Conservation (phyloP, 2,113 vertebrate species). For the Malurus melanocephalus region DNA sequence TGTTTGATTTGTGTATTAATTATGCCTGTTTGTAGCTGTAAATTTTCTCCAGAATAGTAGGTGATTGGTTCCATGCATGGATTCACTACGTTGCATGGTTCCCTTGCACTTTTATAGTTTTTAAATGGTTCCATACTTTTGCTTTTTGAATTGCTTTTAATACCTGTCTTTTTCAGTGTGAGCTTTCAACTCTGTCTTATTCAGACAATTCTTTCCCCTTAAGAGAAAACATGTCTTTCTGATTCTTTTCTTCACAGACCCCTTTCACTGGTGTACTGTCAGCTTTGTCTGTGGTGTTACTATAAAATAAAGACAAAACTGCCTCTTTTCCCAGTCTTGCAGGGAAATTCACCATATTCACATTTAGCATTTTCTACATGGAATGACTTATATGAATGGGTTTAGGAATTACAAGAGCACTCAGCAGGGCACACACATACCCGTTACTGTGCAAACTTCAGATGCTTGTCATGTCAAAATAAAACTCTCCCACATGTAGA, state of each 20-base stretch:
- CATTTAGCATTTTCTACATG: background rate
- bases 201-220: background rate
- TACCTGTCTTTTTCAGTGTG: background rate
- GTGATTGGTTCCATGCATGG: background rate
- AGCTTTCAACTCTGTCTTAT: slow-evolving; percentile 18
- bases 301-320: background rate
- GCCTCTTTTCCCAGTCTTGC: background rate
- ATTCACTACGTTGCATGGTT: background rate
- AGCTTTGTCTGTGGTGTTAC: slow-evolving; percentile 35
- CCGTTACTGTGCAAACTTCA: background rate
- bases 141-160: slow-evolving; percentile 19
- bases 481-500: slow-evolving; percentile 21
- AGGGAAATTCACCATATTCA: background rate
- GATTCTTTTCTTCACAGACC: background rate
- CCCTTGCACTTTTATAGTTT: background rate
- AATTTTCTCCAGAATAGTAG: slow-evolving; percentile 56
- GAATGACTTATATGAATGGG: background rate
- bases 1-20: slow-evolving; percentile 62
- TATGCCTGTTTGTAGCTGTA: slow-evolving; percentile 56
- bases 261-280: background rate
- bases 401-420: background rate
- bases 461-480: background rate
- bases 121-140: background rate
- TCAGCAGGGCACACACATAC: background rate
- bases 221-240: background rate